Evolutionary conservation across 2,888 invertebrate species (phyloP), one percentile per base, ranked within the genome.

Genomic region (Ochropacha duplaris): DNA sequence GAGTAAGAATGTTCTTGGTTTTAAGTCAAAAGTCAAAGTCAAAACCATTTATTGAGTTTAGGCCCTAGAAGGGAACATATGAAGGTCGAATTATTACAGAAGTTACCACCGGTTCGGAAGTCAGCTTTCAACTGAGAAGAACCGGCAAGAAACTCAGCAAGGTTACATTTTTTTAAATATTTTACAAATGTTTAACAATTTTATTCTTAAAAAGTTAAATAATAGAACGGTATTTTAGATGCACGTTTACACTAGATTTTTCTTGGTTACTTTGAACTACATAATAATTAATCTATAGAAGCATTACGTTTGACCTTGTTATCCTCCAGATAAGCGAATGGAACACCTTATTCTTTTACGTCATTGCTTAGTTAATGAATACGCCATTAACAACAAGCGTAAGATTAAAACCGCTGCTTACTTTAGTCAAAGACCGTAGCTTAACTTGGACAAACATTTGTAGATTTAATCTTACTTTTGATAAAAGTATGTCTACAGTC

Each of bases 391-490:
- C 49, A 57, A 57, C 50, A 56, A 65, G 62, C 70, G 64, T 66
- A 69, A 14, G 58, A 64, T 66, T 60, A 66, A 72, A 75, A 66
- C 60, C 57, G 19, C 26, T 71, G 72, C 76, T 70, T 70, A 61
- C 55, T 62, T 54, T 22, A 57, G 57, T 57, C 55, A 65, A 66
- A 44, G 44, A 44, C 16, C 12, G 31, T 28, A 31, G 31, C 12
- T 31, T 31, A 31, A 12, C 31, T 31, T 12, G 11, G 12, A 31
- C 1, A 12, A 44, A 44, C 44, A 71, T 69, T 66, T 52, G 68
- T 57, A 55, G 54, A 65, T 60, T 66, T 68, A 77, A 79, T 66
- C 69, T 78, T 63, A 61, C 59, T 22, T 60, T 72, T 70, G 19
- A 19, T 19, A 44, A 44, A 44, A 19, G 19, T 44, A 36, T n/a